phyloP scores from a whole-genome alignment of 2,113 vertebrate genomes.

The Nannobrachium achirus region DNA sequence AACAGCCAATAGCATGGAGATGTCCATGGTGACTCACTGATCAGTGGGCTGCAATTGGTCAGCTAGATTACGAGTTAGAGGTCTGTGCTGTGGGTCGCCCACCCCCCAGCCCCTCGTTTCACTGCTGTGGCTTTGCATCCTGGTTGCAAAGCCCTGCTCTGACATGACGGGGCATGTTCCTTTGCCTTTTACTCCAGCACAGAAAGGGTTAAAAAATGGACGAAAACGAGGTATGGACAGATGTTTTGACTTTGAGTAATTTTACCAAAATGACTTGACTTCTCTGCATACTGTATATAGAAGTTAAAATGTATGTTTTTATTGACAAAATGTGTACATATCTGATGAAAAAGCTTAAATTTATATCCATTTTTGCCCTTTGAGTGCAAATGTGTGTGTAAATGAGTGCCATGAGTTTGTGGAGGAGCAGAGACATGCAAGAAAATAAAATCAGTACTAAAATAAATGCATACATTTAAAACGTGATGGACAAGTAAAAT shows the following conservation, averaged over 20 bases:
- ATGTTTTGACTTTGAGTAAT: not conserved
- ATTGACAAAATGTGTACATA: no score
- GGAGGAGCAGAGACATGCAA: no score
- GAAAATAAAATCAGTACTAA: no score
- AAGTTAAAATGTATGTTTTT: no score
- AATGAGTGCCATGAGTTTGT: no score
- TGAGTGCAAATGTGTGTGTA: no score
- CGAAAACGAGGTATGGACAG: not conserved
- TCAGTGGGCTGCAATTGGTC: constrained; percentile 34
- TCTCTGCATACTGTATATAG: no score
- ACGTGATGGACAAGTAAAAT: no score
- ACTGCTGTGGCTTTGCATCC: constrained; percentile 5
- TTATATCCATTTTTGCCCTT: no score
- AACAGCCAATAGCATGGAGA: constrained; percentile 40
- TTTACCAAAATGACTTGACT: not conserved
- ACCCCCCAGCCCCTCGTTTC: not conserved
- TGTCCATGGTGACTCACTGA: constrained; percentile 33
- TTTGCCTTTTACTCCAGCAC: constrained; percentile 27
- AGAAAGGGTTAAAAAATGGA: constrained; percentile 51
- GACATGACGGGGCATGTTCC: constrained; percentile 79
- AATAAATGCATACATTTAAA: no score
- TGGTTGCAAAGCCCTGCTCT: constrained; percentile 36
- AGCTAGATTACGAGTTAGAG: constrained; percentile 33
- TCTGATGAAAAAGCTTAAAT: no score
- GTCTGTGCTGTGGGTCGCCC: constrained; percentile 19